Base-by-base conservation (phyloP, 2,797 vertebrate species). In the Rhinella marina region DNA sequence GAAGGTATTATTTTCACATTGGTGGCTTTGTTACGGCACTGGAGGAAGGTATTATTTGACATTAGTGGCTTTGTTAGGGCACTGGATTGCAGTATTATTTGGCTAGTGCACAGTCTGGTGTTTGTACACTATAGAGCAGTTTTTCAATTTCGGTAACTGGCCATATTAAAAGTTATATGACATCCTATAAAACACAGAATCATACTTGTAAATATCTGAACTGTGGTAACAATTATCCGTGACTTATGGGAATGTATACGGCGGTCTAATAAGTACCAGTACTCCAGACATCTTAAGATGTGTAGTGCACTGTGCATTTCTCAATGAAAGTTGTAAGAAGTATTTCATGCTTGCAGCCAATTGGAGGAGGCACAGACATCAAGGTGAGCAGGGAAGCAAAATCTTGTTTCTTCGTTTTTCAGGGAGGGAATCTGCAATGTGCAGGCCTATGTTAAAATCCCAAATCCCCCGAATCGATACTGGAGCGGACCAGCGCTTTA, bases 331-430 rank as follows among this genome's bases (percentile, higher is more conserved):
- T 80, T 79, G 32, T 73, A 86, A 86, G 48, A 73, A 70, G 84
- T 86, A 84, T 57, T 48, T 86, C 85, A 84, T 13, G 88, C 88
- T 86, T 17, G 54, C 81, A 86, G 88, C 88, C 88, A 86, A 73
- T 86, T 56, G 77, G 81, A 77, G 62, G 81, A 77, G 81, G 29
- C 52, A 7, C 72, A 83, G 32, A 89, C 84, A 86, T 89, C 72
- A 89, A 89, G 88, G 88, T 86, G 85, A 77, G 64, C 17, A 61
- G 59, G 70, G 85, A 89, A 72, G 64, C 70, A 52, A 70, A 75
- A 79, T 61, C 29, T 82, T 56, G 75, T 77, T 81, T 80, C 54
- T 80, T 32, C 54, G 54, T 80, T 61, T 85, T 85, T 85, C 27
- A 11, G 59, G 59, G 29, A 75, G 73, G 54, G 50, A 70, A 81